Evolutionary conservation across 2,797 vertebrate genomes (phyloP).

Genomic region (Sternarchorhynchus goeldii): DNA sequence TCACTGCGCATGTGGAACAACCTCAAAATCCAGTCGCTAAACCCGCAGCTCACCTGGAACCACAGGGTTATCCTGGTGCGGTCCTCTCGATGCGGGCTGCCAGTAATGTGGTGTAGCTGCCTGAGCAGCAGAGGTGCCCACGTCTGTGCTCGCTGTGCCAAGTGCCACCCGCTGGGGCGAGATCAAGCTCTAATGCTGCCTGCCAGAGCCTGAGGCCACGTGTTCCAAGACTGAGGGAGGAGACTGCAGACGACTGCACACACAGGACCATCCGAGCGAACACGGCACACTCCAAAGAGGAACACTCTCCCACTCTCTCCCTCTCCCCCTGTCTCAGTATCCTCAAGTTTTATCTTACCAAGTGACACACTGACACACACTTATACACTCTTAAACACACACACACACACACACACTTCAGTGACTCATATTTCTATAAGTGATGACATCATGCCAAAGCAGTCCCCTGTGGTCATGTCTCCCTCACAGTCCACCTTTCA

Average conservation of each 20-base stretch:
- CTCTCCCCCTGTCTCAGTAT: slow-evolving; percentile 33
- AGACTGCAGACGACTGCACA: slow-evolving; percentile 60
- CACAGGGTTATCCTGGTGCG: background rate
- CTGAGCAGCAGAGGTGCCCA: background rate
- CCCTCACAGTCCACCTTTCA: slow-evolving; percentile 54
- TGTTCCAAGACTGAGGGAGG: slow-evolving; percentile 56
- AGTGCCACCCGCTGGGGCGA: slow-evolving; percentile 51
- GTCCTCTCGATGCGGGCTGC: background rate
- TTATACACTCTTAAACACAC: slow-evolving; percentile 4
- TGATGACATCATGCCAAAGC: slow-evolving; percentile 64
- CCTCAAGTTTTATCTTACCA: slow-evolving; percentile 15
- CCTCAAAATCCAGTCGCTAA: background rate
- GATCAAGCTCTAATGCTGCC: slow-evolving; percentile 63
- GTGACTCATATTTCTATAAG: slow-evolving; percentile 60
- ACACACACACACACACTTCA: slow-evolving; percentile 44
- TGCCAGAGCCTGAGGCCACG: slow-evolving; percentile 63
- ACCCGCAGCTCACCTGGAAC: slow-evolving; percentile 33
- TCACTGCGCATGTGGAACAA: background rate
- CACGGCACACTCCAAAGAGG: slow-evolving; percentile 35
- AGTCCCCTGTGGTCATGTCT: slow-evolving; percentile 51
- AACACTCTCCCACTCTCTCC: slow-evolving; percentile 16
- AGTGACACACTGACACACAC: slow-evolving; percentile 32
- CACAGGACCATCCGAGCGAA: slow-evolving; percentile 29
- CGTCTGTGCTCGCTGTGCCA: slow-evolving; percentile 32
- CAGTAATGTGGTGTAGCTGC: slow-evolving; percentile 22